Evolutionary conservation across 2,888 invertebrate species (phyloP), one percentile per base, ranked within the genome.

Genomic region (Rhagium mordax): DNA sequence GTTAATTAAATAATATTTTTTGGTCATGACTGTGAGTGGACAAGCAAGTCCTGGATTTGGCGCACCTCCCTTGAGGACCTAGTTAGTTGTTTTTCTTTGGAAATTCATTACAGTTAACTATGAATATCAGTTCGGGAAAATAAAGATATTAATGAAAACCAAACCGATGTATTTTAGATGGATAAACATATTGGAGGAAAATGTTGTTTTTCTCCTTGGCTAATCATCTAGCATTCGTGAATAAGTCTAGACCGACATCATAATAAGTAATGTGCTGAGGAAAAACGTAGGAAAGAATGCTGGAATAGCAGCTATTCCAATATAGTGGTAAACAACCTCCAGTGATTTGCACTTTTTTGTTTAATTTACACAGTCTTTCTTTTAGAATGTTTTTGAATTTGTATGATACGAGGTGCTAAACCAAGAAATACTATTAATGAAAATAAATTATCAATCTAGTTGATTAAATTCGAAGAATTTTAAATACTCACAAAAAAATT

Each of bases 171-270:
- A 53, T 33, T n/a, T 24, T 16, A 13, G 53, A 24, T 65, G 27
- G 65, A 65, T 65, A 65, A 65, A 65, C 65, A 65, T 65, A 65
- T 65, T 65, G 65, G 55, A 7, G 33, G 53, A 65, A 33, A 65
- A 65, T 59, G 33, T 65, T 65, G 65, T 65, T 65, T 65, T 65
- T 65, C 65, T 55, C 20, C n/a, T 65, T 41, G 20, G 29, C 65
- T 53, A 65, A 65, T 65, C 65, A 53, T 53, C 65, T 41, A 65
- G 55, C 55, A 65, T n/a, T 41, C 29, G 20, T 20, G 65, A n/a
- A 64, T 64, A 65, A 65, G 65, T 65, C 65, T 65, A 65, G 65
- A 65, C 65, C 20, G 41, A 65, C 51, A 24, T 65, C 65, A 27
- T 33, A 65, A 33, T 65, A 65, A 65, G 65, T 53, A 65, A 65